These are phyloP conservation scores for Edolisoma coerulescens DNA, from an alignment of 2,113 vertebrate species.

Conservation along the genomic window DNA sequence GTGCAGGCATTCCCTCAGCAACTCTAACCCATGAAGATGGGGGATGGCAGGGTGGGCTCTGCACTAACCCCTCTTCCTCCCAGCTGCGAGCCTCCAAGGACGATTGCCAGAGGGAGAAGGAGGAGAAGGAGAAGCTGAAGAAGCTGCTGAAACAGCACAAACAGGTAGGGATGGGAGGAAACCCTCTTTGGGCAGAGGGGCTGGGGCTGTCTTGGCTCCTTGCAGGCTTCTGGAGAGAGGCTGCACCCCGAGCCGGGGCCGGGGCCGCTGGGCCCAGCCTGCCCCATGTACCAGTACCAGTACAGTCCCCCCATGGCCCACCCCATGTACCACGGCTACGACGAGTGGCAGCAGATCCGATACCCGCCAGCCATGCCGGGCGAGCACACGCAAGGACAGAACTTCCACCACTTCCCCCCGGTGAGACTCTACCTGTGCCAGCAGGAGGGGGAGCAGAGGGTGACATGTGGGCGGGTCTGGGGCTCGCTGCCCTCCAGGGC, in stretches of 20 bases:
- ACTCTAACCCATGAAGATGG: fast-evolving
- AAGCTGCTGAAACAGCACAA: conserved; percentile 91
- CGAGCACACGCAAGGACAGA: conserved; percentile 70
- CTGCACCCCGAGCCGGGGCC: conserved; percentile 80
- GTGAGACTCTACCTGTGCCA: conserved; percentile 47
- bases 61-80: not conserved
- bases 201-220: not conserved
- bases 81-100: conserved; percentile 90
- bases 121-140: conserved; percentile 88
- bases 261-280: conserved; percentile 75
- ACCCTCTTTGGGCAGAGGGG: not conserved
- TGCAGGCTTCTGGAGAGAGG: conserved; percentile 81
- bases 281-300: conserved; percentile 86
- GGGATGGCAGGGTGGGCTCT: not conserved
- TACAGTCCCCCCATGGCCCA: conserved; percentile 78
- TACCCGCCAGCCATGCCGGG: conserved; percentile 81
- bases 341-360: conserved; percentile 88
- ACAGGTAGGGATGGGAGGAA: conserved; percentile 74
- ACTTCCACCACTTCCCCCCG: conserved; percentile 80
- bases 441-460: not conserved
- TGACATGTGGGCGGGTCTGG: fast-evolving
- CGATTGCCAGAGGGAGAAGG: conserved; percentile 85
- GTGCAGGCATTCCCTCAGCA: not conserved
- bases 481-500: not conserved
- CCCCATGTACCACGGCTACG: conserved; percentile 80